These are phyloP conservation scores for Melipona quadrifasciata DNA, from an alignment of 1,140 invertebrate genomes.

Conservation along the genomic window DNA sequence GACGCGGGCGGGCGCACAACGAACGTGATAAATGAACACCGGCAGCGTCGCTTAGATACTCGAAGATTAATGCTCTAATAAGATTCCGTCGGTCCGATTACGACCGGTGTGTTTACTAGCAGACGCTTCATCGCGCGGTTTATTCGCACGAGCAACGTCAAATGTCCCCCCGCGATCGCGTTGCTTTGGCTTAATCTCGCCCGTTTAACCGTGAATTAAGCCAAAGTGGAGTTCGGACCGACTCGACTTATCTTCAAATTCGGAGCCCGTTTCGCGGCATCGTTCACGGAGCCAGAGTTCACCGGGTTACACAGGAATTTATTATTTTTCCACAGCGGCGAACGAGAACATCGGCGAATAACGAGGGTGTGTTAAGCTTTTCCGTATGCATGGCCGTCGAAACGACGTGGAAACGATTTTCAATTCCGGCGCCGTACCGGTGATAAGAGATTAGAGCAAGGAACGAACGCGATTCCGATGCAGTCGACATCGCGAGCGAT, in stretches of 20 bases:
- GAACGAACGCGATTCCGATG: conserved; percentile 23
- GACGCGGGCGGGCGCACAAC: neutral
- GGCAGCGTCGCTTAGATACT: neutral
- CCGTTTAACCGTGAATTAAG: conserved; percentile 3
- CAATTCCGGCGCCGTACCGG: conserved; percentile 24
- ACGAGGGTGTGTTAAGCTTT: conserved; percentile 41
- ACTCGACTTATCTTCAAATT: neutral
- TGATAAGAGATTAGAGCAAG: conserved; percentile 36
- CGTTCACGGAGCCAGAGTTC: neutral
- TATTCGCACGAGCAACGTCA: neutral
- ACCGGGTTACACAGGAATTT: neutral
- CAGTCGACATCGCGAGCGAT: conserved; percentile 24
- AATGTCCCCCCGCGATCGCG: neutral
- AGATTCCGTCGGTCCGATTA: conserved; percentile 8
- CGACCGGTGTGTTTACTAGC: neutral
- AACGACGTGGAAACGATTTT: conserved; percentile 31
- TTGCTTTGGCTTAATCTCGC: neutral
- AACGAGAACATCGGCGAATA: neutral
- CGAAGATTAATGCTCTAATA: conserved; percentile 36
- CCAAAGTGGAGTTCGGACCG: no score
- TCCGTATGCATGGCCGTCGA: conserved; percentile 17
- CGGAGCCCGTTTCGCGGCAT: neutral
- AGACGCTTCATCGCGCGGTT: neutral
- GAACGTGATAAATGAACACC: conserved; percentile 27
- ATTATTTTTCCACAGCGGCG: conserved; percentile 9